phyloP scores from a whole-genome alignment of 2,888 invertebrate genomes.

The Megaustenia siamemsis region DNA sequence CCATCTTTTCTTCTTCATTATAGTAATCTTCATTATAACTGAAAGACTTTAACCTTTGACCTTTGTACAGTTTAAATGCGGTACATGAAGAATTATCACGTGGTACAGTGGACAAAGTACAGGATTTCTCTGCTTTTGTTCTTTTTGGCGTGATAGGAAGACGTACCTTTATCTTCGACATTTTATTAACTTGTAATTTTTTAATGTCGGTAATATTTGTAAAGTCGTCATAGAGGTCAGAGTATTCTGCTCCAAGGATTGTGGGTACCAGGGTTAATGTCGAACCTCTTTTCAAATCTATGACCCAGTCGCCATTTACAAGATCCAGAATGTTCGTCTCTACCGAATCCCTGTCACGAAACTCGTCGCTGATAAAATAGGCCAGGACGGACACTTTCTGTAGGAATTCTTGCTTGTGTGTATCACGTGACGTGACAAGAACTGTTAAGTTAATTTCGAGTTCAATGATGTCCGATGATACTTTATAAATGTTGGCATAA shows the following conservation, averaged over 20 bases:
- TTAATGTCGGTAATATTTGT: neutral
- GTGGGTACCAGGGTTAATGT: neutral
- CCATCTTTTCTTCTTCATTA: neutral
- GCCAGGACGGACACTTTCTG: neutral
- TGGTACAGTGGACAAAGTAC: too few species aligned
- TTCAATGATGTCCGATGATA: neutral
- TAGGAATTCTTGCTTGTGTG: neutral
- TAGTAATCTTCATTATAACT: too few species aligned
- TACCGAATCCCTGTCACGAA: neutral
- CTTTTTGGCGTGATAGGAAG: too few species aligned
- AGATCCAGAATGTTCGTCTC: neutral
- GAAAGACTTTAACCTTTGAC: accelerated
- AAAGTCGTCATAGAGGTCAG: neutral
- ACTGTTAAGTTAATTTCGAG: neutral
- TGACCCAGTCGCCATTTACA: neutral
- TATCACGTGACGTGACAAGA: neutral
- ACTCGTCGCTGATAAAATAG: neutral
- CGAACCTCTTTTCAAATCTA: neutral
- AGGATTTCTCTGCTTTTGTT: too few species aligned
- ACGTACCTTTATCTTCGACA: too few species aligned
- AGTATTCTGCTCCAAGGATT: neutral
- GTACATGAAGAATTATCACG: neutral
- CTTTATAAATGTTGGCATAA: neutral
- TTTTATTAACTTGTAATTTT: neutral
- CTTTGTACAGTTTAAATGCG: neutral